Conservation (phyloP, 2,797 vertebrate genomes). For the Phoxinus dragarum region DNA sequence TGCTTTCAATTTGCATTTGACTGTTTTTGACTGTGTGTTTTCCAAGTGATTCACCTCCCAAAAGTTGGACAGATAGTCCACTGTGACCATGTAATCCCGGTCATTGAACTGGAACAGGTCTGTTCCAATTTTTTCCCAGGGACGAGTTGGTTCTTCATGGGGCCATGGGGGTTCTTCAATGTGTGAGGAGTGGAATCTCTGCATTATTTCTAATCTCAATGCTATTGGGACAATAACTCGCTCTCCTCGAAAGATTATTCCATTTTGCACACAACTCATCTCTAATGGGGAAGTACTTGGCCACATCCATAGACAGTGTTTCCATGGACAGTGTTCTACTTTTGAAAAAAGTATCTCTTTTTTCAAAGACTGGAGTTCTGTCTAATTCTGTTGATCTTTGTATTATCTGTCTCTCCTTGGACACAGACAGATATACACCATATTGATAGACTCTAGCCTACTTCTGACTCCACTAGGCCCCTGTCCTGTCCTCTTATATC, state of each 20-base stretch:
- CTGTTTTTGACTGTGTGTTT: conserved; percentile 37
- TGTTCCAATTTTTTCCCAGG: background rate
- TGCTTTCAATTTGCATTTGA: conserved; percentile 41
- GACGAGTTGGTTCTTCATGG: background rate
- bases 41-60: conserved; percentile 38
- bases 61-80: conserved; percentile 13
- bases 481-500: background rate
- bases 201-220: too few species aligned
- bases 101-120: background rate
- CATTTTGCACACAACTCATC: too few species aligned
- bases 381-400: background rate
- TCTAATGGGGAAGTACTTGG: too few species aligned
- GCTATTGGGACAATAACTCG: too few species aligned
- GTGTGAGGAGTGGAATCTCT: too few species aligned
- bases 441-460: background rate
- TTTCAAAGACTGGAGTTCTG: background rate
- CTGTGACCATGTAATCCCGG: background rate
- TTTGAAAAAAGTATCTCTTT: background rate
- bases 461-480: background rate
- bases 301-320: too few species aligned
- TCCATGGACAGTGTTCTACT: too few species aligned
- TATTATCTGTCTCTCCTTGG: background rate
- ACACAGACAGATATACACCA: background rate
- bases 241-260: too few species aligned
- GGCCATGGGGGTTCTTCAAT: background rate